Conservation (phyloP, 2,113 vertebrate species). For the Drymodes brunneopygia region DNA sequence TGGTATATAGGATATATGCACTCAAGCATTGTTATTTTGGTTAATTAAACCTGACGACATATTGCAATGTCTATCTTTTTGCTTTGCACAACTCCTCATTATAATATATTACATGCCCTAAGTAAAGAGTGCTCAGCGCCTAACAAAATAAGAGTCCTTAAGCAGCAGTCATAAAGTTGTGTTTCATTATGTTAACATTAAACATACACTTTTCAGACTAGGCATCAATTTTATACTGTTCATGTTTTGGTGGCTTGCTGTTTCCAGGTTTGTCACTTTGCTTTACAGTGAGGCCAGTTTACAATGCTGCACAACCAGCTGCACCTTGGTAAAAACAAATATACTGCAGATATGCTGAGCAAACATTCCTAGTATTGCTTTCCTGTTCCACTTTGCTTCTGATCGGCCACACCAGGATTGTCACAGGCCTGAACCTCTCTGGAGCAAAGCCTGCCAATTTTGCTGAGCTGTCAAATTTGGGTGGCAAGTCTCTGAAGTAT, state of each 20-base stretch:
- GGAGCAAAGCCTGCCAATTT: background rate
- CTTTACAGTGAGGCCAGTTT: background rate
- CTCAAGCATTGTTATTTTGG: background rate
- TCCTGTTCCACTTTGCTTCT: background rate
- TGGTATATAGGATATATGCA: background rate
- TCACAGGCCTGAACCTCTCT: background rate
- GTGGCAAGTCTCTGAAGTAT: background rate
- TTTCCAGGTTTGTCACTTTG: background rate
- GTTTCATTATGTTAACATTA: background rate
- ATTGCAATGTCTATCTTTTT: background rate
- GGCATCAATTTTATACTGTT: background rate
- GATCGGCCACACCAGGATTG: background rate
- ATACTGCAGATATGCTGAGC: background rate
- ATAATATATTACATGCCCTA: background rate
- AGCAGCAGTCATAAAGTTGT: background rate
- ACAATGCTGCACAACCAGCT: background rate
- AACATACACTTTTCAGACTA: background rate
- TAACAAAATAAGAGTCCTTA: background rate
- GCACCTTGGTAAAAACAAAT: background rate
- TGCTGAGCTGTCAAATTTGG: background rate
- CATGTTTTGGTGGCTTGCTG: background rate
- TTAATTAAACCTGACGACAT: background rate
- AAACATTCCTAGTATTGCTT: background rate
- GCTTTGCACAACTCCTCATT: background rate
- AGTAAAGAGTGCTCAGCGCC: background rate